Evolutionary conservation across 2,113 vertebrate species (phyloP).

Genomic region (Bubo bubo): DNA sequence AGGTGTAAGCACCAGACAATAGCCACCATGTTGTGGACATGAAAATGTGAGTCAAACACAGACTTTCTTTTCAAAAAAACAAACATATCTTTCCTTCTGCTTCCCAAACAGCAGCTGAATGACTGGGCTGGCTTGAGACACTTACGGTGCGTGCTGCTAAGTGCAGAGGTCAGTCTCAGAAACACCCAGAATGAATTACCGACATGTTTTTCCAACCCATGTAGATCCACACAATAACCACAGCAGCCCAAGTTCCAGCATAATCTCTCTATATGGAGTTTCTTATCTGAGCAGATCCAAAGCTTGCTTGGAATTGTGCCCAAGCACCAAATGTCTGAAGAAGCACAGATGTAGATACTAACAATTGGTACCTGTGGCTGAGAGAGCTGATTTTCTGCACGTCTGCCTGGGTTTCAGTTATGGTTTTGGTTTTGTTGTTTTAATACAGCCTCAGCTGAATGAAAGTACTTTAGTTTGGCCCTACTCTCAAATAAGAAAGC

Average conservation of each 20-base stretch:
- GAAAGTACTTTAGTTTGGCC: background rate
- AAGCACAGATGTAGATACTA: background rate
- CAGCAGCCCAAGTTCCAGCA: background rate
- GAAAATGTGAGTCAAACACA: background rate
- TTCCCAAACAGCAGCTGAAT: background rate
- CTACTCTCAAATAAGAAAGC: background rate
- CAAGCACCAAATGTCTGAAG: background rate
- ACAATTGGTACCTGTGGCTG: background rate
- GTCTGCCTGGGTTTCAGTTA: background rate
- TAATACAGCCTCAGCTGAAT: background rate
- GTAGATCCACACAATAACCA: background rate
- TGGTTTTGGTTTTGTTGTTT: background rate
- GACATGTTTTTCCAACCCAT: background rate
- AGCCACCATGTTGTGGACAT: rapidly evolving
- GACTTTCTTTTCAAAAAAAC: background rate
- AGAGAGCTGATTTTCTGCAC: background rate
- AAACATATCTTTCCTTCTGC: background rate
- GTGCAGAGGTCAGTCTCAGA: background rate
- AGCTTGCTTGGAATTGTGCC: background rate
- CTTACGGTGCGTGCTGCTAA: background rate
- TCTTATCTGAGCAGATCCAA: background rate
- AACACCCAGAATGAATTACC: background rate
- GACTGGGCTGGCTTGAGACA: background rate
- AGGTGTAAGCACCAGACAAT: background rate
- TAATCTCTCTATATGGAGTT: background rate